Percentiles rank a stretch among this genome's conserved stretches.
Conservation (phyloP, 1,140 invertebrate genomes). For the Pseudomyrmex sp. region DNA sequence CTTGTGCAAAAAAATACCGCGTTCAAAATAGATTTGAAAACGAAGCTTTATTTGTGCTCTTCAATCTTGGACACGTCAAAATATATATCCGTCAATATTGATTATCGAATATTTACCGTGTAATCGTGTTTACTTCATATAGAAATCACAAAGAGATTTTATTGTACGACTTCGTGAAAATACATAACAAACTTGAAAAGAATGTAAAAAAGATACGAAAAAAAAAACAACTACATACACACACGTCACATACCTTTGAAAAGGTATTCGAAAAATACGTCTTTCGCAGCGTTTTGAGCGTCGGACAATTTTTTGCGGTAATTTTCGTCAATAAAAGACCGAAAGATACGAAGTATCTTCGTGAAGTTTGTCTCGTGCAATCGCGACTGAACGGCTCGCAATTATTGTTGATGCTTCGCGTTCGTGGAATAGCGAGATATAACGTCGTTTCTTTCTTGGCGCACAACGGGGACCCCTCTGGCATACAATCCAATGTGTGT, state of each 20-base stretch:
- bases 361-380: background rate
- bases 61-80: too few relatives aligned
- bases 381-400: slow-evolving; percentile 4
- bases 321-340: background rate
- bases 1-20: too few relatives aligned
- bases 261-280: too few relatives aligned
- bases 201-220: background rate
- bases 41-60: too few relatives aligned
- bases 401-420: background rate
- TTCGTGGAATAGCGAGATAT: slow-evolving; percentile 27
- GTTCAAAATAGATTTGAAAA: too few relatives aligned
- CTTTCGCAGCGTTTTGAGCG: too few relatives aligned
- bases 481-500: slow-evolving; percentile 26
- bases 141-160: background rate
- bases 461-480: background rate
- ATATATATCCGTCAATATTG: background rate
- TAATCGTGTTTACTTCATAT: background rate
- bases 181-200: background rate
- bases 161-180: background rate
- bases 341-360: background rate
- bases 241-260: background rate
- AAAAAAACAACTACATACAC: background rate
- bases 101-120: background rate
- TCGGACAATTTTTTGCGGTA: background rate
- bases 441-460: slow-evolving; percentile 46